Conservation (phyloP, 1,140 invertebrate genomes). For the Pentalonia nigronervosa region DNA sequence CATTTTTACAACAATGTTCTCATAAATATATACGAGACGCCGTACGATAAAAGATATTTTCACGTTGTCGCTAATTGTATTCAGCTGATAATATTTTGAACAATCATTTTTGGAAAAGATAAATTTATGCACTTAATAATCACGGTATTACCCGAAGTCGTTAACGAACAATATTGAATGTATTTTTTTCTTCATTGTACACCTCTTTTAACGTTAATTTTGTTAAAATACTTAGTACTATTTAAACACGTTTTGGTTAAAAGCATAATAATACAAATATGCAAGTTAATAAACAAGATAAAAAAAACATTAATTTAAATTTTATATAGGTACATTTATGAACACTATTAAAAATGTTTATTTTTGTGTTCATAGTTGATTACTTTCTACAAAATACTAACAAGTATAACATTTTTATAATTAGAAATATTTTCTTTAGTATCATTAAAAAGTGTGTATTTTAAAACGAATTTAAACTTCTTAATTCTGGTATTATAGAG, state of each 20-base stretch:
- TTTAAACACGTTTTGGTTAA: background rate
- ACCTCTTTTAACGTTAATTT: background rate
- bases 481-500: no score
- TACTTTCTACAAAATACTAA: background rate
- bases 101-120: background rate
- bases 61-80: background rate
- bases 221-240: background rate
- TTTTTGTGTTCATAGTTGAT: background rate
- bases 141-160: background rate
- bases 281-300: background rate
- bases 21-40: background rate
- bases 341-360: background rate
- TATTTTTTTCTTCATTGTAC: background rate
- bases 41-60: background rate
- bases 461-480: background rate
- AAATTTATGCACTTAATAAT: background rate
- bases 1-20: background rate
- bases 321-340: background rate
- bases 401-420: background rate
- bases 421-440: background rate
- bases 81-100: background rate
- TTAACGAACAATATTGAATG: background rate
- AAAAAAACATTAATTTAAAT: background rate
- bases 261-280: background rate
- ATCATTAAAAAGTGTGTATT: background rate